Evolutionary conservation across 2,113 vertebrate species (phyloP).

Genomic region (Lepus americanus): DNA sequence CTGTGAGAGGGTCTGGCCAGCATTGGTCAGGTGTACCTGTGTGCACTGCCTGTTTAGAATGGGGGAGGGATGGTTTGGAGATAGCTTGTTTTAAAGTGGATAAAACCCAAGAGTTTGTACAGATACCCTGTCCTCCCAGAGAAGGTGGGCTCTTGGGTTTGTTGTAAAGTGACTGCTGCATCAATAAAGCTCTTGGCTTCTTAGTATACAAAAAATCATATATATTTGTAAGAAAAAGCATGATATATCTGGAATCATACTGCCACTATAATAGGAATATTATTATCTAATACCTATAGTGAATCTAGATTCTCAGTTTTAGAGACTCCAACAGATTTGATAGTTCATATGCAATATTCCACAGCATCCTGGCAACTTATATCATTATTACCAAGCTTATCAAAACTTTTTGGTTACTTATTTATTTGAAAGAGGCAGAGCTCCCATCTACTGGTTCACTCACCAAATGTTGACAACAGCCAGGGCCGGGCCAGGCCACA

Average conservation of each 20-base stretch:
- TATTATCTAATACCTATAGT: neutral
- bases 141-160: slow-evolving; percentile 76
- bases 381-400: neutral
- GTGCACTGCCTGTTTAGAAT: slow-evolving; percentile 71
- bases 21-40: slow-evolving; percentile 18
- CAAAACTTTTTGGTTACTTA: neutral
- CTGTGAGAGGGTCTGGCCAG: slow-evolving; percentile 22
- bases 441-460: too few relatives aligned
- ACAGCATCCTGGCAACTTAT: neutral
- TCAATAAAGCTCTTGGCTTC: slow-evolving; percentile 92
- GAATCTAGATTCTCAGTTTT: neutral
- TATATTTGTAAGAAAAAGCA: neutral
- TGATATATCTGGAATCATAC: neutral
- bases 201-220: slow-evolving; percentile 57
- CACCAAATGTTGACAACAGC: too few relatives aligned
- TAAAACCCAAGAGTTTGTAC: slow-evolving; percentile 66
- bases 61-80: slow-evolving; percentile 55
- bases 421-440: too few relatives aligned
- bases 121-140: neutral
- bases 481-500: too few relatives aligned
- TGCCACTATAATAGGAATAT: neutral
- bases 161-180: slow-evolving; percentile 94
- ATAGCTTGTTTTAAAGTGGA: slow-evolving; percentile 20
- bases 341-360: neutral
- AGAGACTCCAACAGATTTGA: neutral